Evolutionary conservation across 2,113 vertebrate species (phyloP), one percentile per base, ranked within the genome.

Genomic region (Heterotilapia buettikoferi): DNA sequence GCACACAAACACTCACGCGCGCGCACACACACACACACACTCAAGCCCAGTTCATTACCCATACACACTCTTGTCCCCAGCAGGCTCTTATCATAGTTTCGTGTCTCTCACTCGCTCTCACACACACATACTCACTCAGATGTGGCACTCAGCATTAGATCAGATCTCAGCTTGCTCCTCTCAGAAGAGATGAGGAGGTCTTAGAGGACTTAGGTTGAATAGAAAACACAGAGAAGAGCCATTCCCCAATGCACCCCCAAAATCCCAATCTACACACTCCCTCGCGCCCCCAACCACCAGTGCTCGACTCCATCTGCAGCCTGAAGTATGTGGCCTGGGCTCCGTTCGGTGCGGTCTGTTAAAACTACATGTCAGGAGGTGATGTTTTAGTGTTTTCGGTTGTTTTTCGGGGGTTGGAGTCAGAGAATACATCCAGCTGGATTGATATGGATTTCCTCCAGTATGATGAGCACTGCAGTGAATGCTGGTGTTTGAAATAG

Each of bases 91-190:
- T 95, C 93, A 94, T 95, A 94, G 95, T 92, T 85, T 87, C 86
- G 88, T 82, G 85, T 84, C 89, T 68, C 91, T 68, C 92, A 63
- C 89, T 63, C 86, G 1, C 19, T 68, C 11, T 21, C 63, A 21
- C 63, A 68, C 59, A 63, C 63, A 68, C 63, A 40, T 88, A 82
- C 89, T 89, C 88, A 80, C 91, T 89, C 85, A 88, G 91, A 93
- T 95, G 93, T 94, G 94, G 93, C 93, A 94, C 94, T 95, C 93
- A 56, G 93, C 91, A 95, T 95, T 94, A 95, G 95, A 95, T 96
- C 95, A 94, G 93, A 94, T 95, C 95, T 95, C 94, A 94, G 95
- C 89, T 92, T 87, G 93, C 93, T 89, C 91, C 93, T 93, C 94
- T 95, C 93, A 93, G 92, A 93, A 94, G 93, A 92, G 91, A 94